Evolutionary conservation across 2,888 invertebrate species (phyloP).

Genomic region (Punctoribates punctum): DNA sequence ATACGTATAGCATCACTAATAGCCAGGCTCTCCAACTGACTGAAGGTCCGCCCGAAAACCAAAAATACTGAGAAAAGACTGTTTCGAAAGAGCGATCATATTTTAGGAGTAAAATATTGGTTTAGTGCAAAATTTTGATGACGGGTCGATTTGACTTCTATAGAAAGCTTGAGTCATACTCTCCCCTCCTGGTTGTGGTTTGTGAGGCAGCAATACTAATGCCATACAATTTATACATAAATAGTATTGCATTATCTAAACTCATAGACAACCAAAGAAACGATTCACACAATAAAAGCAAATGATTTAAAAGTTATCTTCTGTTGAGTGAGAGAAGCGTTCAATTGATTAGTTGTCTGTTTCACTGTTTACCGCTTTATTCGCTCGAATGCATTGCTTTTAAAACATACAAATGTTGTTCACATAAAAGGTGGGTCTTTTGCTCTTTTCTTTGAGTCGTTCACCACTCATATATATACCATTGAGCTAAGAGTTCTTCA

Average conservation of each 20-base stretch:
- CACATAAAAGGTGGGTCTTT: slow-evolving; percentile 27
- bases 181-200: too few relatives aligned
- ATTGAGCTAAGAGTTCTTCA: background rate
- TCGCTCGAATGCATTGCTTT: slow-evolving; percentile 15
- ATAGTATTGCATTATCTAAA: slow-evolving; percentile 29
- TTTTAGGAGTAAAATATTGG: too few relatives aligned
- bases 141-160: too few relatives aligned
- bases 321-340: background rate
- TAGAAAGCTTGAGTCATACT: too few relatives aligned
- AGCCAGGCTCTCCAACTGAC: background rate
- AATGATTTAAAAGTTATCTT: slow-evolving; percentile 35
- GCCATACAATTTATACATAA: slow-evolving; percentile 30
- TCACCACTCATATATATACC: background rate
- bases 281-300: slow-evolving; percentile 20
- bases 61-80: too few relatives aligned
- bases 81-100: too few relatives aligned
- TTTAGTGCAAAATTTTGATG: too few relatives aligned
- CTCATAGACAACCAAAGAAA: slow-evolving; percentile 31
- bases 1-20: background rate
- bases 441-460: background rate
- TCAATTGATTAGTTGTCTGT: slow-evolving; percentile 16
- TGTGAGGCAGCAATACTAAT: slow-evolving; percentile 11
- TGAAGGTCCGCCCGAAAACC: too few relatives aligned
- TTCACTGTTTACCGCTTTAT: background rate
- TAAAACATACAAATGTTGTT: slow-evolving; percentile 16